phyloP scores from a whole-genome alignment of 2,888 invertebrate species.

The Stenichneumon culpator region DNA sequence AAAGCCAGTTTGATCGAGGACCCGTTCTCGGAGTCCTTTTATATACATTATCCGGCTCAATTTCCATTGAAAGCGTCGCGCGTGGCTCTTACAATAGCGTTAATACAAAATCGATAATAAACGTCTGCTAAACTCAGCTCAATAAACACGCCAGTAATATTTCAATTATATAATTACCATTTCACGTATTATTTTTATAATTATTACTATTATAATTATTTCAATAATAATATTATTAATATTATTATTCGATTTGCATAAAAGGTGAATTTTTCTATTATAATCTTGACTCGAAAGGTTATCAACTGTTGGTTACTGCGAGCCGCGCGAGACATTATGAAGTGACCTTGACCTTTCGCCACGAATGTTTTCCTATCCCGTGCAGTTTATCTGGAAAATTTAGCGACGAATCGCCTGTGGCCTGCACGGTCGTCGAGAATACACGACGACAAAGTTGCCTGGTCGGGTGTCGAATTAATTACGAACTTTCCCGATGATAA shows the following conservation, averaged over 20 bases:
- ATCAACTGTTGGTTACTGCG: constrained; percentile 5
- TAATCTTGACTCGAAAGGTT: neutral
- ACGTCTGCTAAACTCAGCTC: neutral
- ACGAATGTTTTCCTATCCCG: neutral
- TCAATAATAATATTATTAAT: neutral
- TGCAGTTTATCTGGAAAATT: neutral
- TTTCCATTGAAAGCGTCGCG: constrained; percentile 21
- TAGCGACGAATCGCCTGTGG: neutral
- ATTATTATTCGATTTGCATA: neutral
- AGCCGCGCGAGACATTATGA: neutral
- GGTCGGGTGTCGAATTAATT: neutral
- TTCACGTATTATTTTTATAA: neutral
- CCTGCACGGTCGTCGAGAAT: neutral
- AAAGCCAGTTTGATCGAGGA: constrained; percentile 60
- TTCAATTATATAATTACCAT: neutral
- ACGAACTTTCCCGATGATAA: neutral
- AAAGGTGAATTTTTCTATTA: neutral
- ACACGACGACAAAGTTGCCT: neutral
- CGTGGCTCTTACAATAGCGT: neutral
- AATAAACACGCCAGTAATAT: neutral
- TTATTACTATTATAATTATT: too few species aligned
- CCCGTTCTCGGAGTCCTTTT: constrained; percentile 28
- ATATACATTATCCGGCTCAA: neutral
- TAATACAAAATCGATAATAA: neutral
- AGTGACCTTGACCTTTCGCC: constrained; percentile 40